A percentile compares a stretch with the other conserved stretches of the same genome.
Conservation (phyloP, 64 coral and sea anemone species). For the Actinia equina region DNA sequence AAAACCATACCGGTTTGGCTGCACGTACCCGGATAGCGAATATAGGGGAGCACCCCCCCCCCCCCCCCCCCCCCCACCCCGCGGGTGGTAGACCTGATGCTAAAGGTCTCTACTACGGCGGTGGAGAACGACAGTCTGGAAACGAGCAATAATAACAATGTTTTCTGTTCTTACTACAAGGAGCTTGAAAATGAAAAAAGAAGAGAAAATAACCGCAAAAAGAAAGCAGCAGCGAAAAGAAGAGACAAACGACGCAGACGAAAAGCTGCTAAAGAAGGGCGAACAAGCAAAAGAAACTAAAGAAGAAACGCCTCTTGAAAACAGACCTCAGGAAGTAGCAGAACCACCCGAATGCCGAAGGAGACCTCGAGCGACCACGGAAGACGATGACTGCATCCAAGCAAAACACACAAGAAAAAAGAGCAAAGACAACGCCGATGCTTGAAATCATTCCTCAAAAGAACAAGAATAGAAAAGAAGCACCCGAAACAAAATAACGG, state of each 20-base stretch:
- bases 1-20: too few relatives aligned
- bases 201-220: conserved; percentile 88
- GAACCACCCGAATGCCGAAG: conserved; percentile 66
- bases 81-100: too few relatives aligned
- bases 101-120: neutral
- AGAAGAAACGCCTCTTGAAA: conserved; percentile 82
- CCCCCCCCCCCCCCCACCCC: too few relatives aligned
- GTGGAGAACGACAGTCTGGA: neutral
- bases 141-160: neutral
- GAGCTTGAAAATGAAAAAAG: conserved; percentile 97
- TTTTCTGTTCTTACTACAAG: conserved; percentile 20
- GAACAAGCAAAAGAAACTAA: conserved; percentile 36
- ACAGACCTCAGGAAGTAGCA: conserved; percentile 73
- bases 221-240: conserved; percentile 92
- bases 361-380: conserved; percentile 46
- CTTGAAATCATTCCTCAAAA: neutral
- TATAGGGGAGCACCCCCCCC: too few relatives aligned
- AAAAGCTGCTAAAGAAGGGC: conserved; percentile 76
- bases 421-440: conserved; percentile 19
- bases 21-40: too few relatives aligned
- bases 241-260: conserved; percentile 88
- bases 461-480: neutral
- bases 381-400: conserved; percentile 41
- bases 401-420: conserved; percentile 18
- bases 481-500: neutral